Evolutionary conservation across 2,888 invertebrate genomes (phyloP), one percentile per base, ranked within the genome.

Genomic region (Chelonus formosanus): DNA sequence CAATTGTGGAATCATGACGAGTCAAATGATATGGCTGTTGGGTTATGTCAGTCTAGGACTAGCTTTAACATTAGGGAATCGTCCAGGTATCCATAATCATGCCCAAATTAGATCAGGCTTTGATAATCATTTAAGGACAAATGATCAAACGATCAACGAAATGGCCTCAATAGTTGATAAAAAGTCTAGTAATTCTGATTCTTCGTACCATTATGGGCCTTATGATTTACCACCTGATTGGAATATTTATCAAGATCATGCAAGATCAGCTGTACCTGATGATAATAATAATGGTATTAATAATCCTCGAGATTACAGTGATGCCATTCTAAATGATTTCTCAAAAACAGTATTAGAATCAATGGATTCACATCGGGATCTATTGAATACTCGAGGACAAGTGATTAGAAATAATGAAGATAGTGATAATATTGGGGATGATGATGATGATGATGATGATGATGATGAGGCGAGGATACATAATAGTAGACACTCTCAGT

Each of bases 31-130:
- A 70, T 82, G 82, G 80, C 74, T 84, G 40, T 76, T 82, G 65
- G 80, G 82, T 65, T 84, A 81, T 73, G 76, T 82, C 58, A 80
- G 82, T 70, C 76, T 82, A 40, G 82, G 83, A 55, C 75, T 84
- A 63, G 82, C 82, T 45, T 71, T 83, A 52, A 78, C 78, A 35
- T 72, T 83, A 63, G 81, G 78, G 47, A 81, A 80, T 72, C 78
- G 80, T 34, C 77, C 79, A 32, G 40, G 58, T 56, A 57, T 64
- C 6, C 47, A 65, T 36, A 65, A 67, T 56, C 65, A 65, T 66
- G 75, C 70, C 36, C 74, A 75, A 64, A 56, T 55, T 60, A 67
- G 61, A 63, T 65, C 52, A 45, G 53, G 62, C 43, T 65, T 20
- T 59, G 58, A 50, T 56, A 66, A 65, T 62, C 65, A 47, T 20